These are phyloP conservation scores for Clepsis dumicolana DNA, from an alignment of 2,888 invertebrate species.

Conservation along the genomic window DNA sequence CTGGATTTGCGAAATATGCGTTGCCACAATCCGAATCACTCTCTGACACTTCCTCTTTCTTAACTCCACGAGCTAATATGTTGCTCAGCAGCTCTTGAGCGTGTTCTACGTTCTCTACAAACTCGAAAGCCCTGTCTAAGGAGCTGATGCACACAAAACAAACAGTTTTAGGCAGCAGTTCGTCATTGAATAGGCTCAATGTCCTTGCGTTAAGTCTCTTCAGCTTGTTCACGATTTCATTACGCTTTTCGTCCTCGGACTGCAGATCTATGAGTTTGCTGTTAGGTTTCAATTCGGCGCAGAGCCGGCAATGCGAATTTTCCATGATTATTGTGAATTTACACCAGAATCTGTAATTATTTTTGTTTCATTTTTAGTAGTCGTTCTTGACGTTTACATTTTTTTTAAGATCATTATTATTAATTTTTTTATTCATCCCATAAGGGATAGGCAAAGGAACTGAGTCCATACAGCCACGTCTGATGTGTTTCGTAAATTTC, in stretches of 20 bases:
- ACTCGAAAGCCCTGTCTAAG: conserved; percentile 37
- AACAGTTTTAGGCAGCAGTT: conserved; percentile 41
- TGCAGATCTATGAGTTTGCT: conserved; percentile 37
- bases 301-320: conserved; percentile 61
- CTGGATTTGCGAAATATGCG: conserved; percentile 10
- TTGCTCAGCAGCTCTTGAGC: conserved; percentile 36
- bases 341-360: conserved; percentile 30
- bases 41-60: conserved; percentile 31
- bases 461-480: no score
- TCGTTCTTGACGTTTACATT: conserved; percentile 36
- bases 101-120: conserved; percentile 35
- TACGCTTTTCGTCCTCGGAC: conserved; percentile 30
- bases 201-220: conserved; percentile 34
- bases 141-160: conserved; percentile 42
- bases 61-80: conserved; percentile 30
- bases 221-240: conserved; percentile 36
- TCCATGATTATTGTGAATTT: conserved; percentile 24
- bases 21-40: conserved; percentile 29
- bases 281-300: conserved; percentile 58
- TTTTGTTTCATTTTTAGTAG: conserved; percentile 32
- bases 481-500: no score
- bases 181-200: conserved; percentile 27
- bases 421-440: no score
- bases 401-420: neutral
- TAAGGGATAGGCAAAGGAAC: no score